phyloP scores from a whole-genome alignment of 2,113 vertebrate species.

The Rhinichthys klamathensis region DNA sequence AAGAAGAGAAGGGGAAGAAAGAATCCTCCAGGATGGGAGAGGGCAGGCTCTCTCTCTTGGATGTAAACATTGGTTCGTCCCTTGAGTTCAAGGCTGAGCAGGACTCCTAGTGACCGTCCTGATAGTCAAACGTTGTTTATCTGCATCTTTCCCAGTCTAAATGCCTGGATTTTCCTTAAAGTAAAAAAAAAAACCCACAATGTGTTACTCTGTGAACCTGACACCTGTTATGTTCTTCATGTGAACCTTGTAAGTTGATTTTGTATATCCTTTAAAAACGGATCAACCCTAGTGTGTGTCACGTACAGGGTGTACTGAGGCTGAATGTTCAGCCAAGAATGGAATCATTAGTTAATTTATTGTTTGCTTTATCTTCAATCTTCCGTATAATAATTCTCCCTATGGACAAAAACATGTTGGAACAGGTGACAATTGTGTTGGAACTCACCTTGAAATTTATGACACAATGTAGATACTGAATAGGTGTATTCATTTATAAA shows the following conservation, averaged over 20 bases:
- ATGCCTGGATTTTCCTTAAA: not conserved
- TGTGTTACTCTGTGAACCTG: not conserved
- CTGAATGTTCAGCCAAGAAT: not conserved
- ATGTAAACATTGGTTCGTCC: conserved; percentile 65
- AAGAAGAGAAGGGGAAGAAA: conserved; percentile 77
- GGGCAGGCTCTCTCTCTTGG: conserved; percentile 69
- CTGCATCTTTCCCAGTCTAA: not conserved
- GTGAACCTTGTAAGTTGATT: not conserved
- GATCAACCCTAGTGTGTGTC: conserved; percentile 21
- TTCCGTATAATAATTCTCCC: not conserved
- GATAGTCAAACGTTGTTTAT: not conserved
- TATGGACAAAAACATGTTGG: conserved; percentile 8
- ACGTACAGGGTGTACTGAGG: not conserved
- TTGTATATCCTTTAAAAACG: not conserved
- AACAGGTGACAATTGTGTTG: conserved; percentile 21
- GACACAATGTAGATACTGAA: not conserved
- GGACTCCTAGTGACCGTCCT: conserved; percentile 3
- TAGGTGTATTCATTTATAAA: conserved; percentile 6
- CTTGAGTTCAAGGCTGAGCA: not conserved
- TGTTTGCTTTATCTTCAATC: not conserved
- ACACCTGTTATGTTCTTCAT: not conserved
- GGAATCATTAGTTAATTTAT: not conserved
- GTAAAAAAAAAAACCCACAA: not conserved
- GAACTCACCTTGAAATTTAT: not conserved
- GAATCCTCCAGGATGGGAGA: conserved; percentile 78